phyloP scores from a whole-genome alignment of 2,797 vertebrate species.

The Gouania willdenowi region DNA sequence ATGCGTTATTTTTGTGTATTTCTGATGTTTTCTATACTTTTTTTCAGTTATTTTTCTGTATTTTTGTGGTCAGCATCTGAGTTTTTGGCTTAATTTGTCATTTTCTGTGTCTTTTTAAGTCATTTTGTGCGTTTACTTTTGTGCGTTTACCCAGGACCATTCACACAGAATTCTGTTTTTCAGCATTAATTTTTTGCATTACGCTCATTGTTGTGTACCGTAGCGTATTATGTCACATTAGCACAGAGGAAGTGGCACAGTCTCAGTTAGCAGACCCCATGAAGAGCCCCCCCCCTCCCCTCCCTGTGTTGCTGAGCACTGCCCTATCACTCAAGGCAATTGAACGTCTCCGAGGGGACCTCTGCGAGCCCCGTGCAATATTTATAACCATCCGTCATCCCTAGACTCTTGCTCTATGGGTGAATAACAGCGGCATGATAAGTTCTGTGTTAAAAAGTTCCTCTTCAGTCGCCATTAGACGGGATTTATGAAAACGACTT shows the following conservation, averaged over 20 bases:
- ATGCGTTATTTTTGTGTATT: too few relatives aligned
- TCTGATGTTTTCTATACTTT: too few relatives aligned
- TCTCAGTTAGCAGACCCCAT: slow-evolving; percentile 43
- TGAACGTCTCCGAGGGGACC: slow-evolving; percentile 66
- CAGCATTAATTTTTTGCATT: too few relatives aligned
- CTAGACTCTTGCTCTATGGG: slow-evolving; percentile 39
- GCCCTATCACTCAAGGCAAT: slow-evolving; percentile 71
- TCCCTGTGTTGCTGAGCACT: slow-evolving; percentile 58
- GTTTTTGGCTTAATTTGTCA: too few relatives aligned
- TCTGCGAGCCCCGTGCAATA: slow-evolving; percentile 71
- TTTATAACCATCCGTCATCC: slow-evolving; percentile 70
- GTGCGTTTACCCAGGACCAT: too few relatives aligned
- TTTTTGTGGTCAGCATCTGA: too few relatives aligned
- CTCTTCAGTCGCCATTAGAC: slow-evolving; percentile 57
- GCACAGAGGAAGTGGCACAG: slow-evolving; percentile 56
- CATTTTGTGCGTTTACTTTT: too few relatives aligned
- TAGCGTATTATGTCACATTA: slow-evolving; percentile 30
- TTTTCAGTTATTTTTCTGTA: too few relatives aligned
- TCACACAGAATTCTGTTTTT: too few relatives aligned
- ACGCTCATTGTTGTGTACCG: too few relatives aligned
- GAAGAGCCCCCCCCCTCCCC: slow-evolving; percentile 57
- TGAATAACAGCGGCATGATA: slow-evolving; percentile 64
- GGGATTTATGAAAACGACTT: slow-evolving; percentile 61
- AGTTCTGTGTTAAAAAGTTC: slow-evolving; percentile 69
- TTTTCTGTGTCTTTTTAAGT: too few relatives aligned